phyloP scores from a whole-genome alignment of 1,140 invertebrate genomes.

The Colletes gigas region DNA sequence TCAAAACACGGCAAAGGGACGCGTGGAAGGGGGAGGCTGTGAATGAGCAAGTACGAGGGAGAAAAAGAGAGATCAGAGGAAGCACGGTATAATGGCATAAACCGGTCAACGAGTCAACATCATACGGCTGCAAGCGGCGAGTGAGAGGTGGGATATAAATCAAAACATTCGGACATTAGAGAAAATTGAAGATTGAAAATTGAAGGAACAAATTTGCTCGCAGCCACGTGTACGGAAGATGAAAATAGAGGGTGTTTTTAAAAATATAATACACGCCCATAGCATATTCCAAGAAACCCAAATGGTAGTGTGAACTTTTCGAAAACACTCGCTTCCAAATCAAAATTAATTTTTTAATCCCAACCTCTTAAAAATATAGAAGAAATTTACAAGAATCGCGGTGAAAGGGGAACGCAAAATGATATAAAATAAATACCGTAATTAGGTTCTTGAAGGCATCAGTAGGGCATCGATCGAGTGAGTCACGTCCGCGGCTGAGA shows the following conservation, averaged over 20 bases:
- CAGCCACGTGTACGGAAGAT: neutral
- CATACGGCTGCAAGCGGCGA: constrained; percentile 18
- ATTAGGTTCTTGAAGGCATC: too few species aligned
- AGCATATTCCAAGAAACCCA: too few species aligned
- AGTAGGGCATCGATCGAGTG: too few species aligned
- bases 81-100: constrained; percentile 45
- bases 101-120: constrained; percentile 49
- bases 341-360: too few species aligned
- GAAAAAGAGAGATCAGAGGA: constrained; percentile 44
- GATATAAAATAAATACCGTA: too few species aligned
- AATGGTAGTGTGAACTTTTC: too few species aligned
- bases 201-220: neutral
- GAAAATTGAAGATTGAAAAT: constrained; percentile 20
- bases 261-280: too few species aligned
- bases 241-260: neutral
- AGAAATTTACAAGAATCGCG: too few species aligned
- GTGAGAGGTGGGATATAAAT: constrained; percentile 38
- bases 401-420: too few species aligned
- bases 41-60: constrained; percentile 23
- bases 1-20: constrained; percentile 2
- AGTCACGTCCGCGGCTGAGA: too few species aligned
- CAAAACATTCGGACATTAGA: constrained; percentile 31
- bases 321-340: too few species aligned
- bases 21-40: neutral
- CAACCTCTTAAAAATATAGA: too few species aligned